Conservation (phyloP, 37 sponge, comb jelly and placozoan genomes). For the Ianthella basta region DNA sequence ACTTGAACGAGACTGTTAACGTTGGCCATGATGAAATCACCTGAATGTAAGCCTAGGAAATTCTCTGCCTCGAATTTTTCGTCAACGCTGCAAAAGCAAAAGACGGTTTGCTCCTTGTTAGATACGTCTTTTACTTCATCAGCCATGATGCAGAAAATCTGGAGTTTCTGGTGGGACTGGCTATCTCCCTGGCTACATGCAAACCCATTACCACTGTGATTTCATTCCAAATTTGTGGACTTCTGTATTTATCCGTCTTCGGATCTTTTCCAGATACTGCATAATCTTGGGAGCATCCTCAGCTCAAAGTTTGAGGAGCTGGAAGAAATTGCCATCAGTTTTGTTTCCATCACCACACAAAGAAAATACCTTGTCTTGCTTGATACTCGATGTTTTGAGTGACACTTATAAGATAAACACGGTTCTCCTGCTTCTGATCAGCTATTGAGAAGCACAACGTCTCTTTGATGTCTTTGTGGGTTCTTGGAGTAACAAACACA, state of each 20-base stretch:
- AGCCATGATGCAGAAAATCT: conserved; percentile 14
- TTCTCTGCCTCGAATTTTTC: conserved; percentile 1
- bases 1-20: too few relatives aligned
- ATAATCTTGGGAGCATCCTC: too few relatives aligned
- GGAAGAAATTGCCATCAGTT: too few relatives aligned
- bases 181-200: neutral
- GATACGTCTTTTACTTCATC: neutral
- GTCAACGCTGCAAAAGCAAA: conserved; percentile 13
- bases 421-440: neutral
- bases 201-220: neutral
- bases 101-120: neutral
- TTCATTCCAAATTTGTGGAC: neutral
- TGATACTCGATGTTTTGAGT: neutral
- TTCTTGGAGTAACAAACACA: neutral
- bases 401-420: neutral
- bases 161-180: neutral
- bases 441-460: neutral
- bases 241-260: neutral
- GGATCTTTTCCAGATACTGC: too few relatives aligned
- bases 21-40: too few relatives aligned
- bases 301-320: too few relatives aligned
- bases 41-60: too few relatives aligned
- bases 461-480: neutral
- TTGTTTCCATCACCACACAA: neutral
- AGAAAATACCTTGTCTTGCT: neutral